Conservation (phyloP, 2,113 vertebrate species). For the Struthidea cinerea region DNA sequence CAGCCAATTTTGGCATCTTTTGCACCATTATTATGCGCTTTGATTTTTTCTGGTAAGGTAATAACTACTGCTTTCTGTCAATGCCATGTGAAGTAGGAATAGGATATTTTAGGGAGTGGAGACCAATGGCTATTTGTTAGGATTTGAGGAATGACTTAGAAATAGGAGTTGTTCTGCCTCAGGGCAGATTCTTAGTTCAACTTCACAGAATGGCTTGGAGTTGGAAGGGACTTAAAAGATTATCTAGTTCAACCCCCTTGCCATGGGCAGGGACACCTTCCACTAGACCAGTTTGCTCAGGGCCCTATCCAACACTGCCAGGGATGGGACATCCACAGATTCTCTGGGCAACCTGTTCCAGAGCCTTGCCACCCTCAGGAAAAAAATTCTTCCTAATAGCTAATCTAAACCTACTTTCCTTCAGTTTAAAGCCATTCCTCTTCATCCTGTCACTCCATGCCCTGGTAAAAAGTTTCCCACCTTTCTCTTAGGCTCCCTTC, state of each 20-base stretch:
- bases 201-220: not conserved
- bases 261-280: not conserved
- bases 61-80: not conserved
- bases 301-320: not conserved
- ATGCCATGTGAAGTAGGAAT: not conserved
- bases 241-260: not conserved
- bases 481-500: not conserved
- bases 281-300: not conserved
- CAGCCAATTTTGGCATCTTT: not conserved
- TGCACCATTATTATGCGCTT: not conserved
- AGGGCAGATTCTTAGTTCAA: not conserved
- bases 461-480: not conserved
- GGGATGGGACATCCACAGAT: not conserved
- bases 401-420: not conserved
- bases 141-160: not conserved
- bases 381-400: not conserved
- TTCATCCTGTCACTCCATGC: not conserved
- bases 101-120: not conserved
- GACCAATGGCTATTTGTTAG: not conserved
- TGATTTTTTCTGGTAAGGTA: not conserved
- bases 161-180: not conserved
- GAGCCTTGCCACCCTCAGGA: not conserved
- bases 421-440: not conserved
- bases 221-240: not conserved
- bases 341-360: not conserved